Percentiles rank a stretch among this genome's conserved stretches.
These are phyloP conservation scores for Hedya salicella DNA, from an alignment of 2,888 invertebrate genomes.

Conservation along the genomic window DNA sequence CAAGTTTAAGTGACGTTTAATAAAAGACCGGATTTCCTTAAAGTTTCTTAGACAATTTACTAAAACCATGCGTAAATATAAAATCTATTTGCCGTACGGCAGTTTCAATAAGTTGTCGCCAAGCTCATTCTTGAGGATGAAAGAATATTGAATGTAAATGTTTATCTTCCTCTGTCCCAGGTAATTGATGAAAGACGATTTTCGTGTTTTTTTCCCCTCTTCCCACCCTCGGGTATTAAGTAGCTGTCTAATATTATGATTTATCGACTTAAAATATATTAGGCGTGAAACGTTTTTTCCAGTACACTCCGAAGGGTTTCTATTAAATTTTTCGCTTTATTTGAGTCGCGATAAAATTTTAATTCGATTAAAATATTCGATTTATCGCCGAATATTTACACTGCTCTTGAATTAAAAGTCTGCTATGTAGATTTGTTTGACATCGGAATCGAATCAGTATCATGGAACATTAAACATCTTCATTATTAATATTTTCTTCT, in stretches of 20 bases:
- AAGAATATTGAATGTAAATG: slow-evolving; percentile 59
- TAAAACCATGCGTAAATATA: slow-evolving; percentile 1
- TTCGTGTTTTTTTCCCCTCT: slow-evolving; percentile 59
- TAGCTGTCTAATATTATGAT: slow-evolving; percentile 72
- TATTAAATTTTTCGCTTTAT: slow-evolving; percentile 45
- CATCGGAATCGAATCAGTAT: background rate
- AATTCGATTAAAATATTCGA: slow-evolving; percentile 29
- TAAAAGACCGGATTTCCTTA: too few relatives aligned
- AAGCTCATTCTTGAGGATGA: slow-evolving; percentile 51
- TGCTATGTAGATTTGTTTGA: background rate
- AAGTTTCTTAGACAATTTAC: background rate
- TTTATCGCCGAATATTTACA: slow-evolving; percentile 19
- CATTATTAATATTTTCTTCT: too few relatives aligned
- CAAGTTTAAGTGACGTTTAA: too few relatives aligned
- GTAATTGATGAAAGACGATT: slow-evolving; percentile 68
- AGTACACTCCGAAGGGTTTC: slow-evolving; percentile 43
- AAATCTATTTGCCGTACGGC: slow-evolving; percentile 21
- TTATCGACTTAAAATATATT: slow-evolving; percentile 68
- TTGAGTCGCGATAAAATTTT: slow-evolving; percentile 30
- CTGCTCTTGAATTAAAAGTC: background rate
- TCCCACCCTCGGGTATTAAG: slow-evolving; percentile 58
- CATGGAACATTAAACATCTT: background rate
- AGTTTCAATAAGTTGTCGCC: slow-evolving; percentile 51
- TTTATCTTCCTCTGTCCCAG: slow-evolving; percentile 55
- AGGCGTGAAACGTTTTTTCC: slow-evolving; percentile 50